A percentile compares a stretch with the other conserved stretches of the same genome.
phyloP scores from a whole-genome alignment of 1,140 invertebrate species.

The Ditylenchus dipsaci region DNA sequence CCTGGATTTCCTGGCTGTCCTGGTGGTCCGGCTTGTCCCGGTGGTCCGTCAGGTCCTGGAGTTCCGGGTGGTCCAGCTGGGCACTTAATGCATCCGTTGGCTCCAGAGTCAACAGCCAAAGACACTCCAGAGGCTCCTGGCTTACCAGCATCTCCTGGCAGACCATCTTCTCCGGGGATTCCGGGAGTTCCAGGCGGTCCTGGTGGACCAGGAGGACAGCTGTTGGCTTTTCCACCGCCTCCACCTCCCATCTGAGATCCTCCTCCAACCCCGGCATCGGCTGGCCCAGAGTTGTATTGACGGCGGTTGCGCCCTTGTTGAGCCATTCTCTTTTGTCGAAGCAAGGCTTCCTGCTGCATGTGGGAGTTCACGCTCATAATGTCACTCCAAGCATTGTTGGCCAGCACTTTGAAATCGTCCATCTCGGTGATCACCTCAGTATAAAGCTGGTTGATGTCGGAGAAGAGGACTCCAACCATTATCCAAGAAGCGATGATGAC shows the following conservation, averaged over 20 bases:
- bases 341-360: not conserved
- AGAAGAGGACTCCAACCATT: slow-evolving; percentile 1
- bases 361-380: not conserved
- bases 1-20: slow-evolving; percentile 9
- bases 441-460: not conserved
- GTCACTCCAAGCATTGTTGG: not conserved
- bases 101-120: not conserved
- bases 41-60: slow-evolving; percentile 3
- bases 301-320: slow-evolving; percentile 26
- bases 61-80: slow-evolving; percentile 2
- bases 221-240: slow-evolving; percentile 33
- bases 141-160: slow-evolving; percentile 25
- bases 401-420: slow-evolving; percentile 2
- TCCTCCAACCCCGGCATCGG: slow-evolving; percentile 10
- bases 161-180: slow-evolving; percentile 28
- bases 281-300: slow-evolving; percentile 14
- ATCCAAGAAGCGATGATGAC: not conserved
- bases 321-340: too few species aligned
- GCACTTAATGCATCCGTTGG: not conserved
- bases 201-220: slow-evolving; percentile 26
- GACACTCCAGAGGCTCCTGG: not conserved
- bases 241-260: not conserved
- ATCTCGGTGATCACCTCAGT: not conserved
- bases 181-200: slow-evolving; percentile 25
- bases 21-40: not conserved